phyloP scores from a whole-genome alignment of 2,888 invertebrate genomes.

The Eilema sororculum region DNA sequence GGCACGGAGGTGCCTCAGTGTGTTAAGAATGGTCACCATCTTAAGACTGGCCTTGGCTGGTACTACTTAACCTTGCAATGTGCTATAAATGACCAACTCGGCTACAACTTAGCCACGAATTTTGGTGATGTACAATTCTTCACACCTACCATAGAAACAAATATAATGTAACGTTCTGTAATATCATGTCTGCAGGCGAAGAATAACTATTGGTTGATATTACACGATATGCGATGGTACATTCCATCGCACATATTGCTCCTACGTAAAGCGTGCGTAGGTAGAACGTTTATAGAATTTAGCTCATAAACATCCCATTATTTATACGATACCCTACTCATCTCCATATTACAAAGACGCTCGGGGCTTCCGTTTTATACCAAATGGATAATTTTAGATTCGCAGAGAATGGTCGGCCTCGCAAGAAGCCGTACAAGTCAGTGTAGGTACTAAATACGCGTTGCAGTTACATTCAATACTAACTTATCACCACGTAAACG shows the following conservation, averaged over 20 bases:
- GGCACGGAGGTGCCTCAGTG: background rate
- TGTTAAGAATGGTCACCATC: background rate
- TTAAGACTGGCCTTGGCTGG: background rate
- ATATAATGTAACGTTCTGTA: background rate
- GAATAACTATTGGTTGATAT: background rate
- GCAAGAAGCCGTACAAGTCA: slow-evolving; percentile 68
- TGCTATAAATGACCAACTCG: background rate
- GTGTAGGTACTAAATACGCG: slow-evolving; percentile 58
- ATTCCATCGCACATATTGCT: background rate
- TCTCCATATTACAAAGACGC: slow-evolving; percentile 24
- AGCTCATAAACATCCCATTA: slow-evolving; percentile 50
- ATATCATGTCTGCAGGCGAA: background rate
- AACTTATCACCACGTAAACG: slow-evolving; percentile 40
- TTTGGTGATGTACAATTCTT: background rate
- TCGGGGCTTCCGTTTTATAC: slow-evolving; percentile 58
- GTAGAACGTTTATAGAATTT: slow-evolving; percentile 37
- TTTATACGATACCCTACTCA: slow-evolving; percentile 37
- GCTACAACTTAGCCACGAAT: background rate
- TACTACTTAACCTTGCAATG: background rate
- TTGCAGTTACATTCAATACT: slow-evolving; percentile 61
- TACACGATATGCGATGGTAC: background rate
- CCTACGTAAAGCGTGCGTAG: slow-evolving; percentile 23
- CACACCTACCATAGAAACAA: background rate
- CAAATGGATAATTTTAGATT: slow-evolving; percentile 68
- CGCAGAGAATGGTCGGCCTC: slow-evolving; percentile 60